Evolutionary conservation across 2,113 vertebrate genomes (phyloP).

Genomic region (Turnix velox): DNA sequence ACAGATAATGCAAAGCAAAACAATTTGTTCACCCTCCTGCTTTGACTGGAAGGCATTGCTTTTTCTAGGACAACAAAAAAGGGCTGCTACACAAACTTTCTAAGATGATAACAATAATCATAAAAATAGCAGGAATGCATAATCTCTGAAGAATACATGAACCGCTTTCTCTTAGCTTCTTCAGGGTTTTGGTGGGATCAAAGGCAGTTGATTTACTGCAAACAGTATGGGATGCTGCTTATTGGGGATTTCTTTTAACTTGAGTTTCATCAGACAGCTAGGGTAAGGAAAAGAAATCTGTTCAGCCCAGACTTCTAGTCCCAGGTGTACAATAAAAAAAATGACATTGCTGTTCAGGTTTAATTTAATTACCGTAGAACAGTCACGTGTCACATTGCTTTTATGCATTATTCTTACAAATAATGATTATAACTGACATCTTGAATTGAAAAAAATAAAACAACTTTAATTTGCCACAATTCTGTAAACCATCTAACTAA

Average conservation of each 20-base stretch:
- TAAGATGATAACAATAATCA: conserved; percentile 23
- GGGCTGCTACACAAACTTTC: conserved; percentile 1
- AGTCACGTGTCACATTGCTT: not conserved
- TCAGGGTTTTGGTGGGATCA: conserved; percentile 4
- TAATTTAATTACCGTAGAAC: not conserved
- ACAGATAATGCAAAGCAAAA: conserved; percentile 58
- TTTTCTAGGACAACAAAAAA: conserved; percentile 36
- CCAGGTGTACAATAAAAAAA: too few species aligned
- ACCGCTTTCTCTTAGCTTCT: not conserved
- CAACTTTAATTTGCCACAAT: not conserved
- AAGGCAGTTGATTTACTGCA: conserved; percentile 30
- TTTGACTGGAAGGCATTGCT: not conserved
- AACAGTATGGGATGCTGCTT: conserved; percentile 10
- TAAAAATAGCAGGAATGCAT: not conserved
- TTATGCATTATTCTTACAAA: not conserved
- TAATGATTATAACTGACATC: not conserved
- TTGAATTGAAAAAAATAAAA: not conserved
- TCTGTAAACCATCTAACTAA: not conserved
- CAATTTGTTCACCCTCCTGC: conserved; percentile 11
- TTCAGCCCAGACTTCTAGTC: conserved; percentile 23
- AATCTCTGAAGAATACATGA: not conserved
- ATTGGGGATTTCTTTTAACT: not conserved
- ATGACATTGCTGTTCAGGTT: not conserved
- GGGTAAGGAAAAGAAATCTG: not conserved
- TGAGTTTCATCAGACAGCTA: not conserved